These are phyloP conservation scores for Lacanobia wlatinum DNA, from an alignment of 2,888 invertebrate genomes.

Conservation along the genomic window DNA sequence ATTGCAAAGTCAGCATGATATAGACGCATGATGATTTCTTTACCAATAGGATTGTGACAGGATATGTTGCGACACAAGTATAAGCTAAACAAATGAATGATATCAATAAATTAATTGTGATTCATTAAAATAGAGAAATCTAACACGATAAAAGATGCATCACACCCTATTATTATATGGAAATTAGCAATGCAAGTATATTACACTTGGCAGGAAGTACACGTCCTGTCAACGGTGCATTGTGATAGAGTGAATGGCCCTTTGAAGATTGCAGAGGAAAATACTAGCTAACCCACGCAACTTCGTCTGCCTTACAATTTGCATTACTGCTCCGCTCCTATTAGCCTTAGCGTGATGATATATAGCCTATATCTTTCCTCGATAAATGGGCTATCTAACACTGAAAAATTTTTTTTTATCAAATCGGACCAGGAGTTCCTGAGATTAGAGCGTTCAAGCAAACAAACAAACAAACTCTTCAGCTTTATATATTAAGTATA, in stretches of 20 bases:
- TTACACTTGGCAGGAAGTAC: constrained; percentile 19
- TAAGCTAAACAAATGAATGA: background rate
- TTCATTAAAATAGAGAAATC: background rate
- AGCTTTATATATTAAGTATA: too few relatives aligned
- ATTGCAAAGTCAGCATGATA: background rate
- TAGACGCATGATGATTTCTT: too few relatives aligned
- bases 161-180: background rate
- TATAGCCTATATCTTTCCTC: too few relatives aligned
- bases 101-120: background rate
- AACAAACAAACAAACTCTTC: too few relatives aligned
- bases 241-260: background rate
- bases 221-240: constrained; percentile 26
- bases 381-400: too few relatives aligned
- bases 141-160: constrained; percentile 5
- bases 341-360: too few relatives aligned
- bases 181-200: constrained; percentile 21
- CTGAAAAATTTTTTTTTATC: too few relatives aligned
- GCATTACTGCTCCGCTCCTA: too few relatives aligned
- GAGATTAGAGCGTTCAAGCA: too few relatives aligned
- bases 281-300: too few relatives aligned
- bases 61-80: background rate
- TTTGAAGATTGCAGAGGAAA: background rate
- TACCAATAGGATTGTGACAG: background rate
- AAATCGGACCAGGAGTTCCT: too few relatives aligned
- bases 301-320: too few relatives aligned